Base-by-base conservation (phyloP, 2,888 invertebrate genomes). In the Coenonympha arcania region DNA sequence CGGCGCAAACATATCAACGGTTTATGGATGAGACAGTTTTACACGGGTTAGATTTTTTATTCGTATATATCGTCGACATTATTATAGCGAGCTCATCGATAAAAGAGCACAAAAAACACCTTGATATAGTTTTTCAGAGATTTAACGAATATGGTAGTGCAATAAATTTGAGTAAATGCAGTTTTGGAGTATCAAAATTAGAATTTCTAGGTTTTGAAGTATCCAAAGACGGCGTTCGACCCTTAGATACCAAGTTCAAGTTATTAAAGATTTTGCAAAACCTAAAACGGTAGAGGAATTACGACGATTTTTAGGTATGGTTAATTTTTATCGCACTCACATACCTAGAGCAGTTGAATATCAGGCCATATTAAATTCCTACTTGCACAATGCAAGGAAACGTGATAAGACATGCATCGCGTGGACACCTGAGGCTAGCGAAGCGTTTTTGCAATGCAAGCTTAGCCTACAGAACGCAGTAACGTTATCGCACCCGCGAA, bases 201-300 rank as follows among this genome's bases (percentile, higher is more conserved):
- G 34, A 52, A 2, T 61, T 61, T 47, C 33, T 61, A 6, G 61
- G 59, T 0, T 57, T 44, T 16, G 26, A 37, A 15, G 52, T 59
- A 1, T 36, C 55, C 0, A 31, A 6, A n/a, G 19, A 51, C 2
- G 56, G 56, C 1, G 39, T 56, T 3, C 8, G 20, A 1, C 43
- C 53, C 3, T 30, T 47, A 6, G 15, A 41, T 1, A 34, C 19
- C 4, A 33, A 34, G 20, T 45, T 3, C 6, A 45, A 9, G 40
- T 34, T 0, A 45, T 45, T 4, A 9, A n/a, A n/a, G 8, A 33
- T 1, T 50, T 26, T 40, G 19, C 44, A 0, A 50, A 18, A 31
- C 40, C 45, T 2, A 37, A 24, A n/a, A 41, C 41, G 4, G 33
- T 48, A 6, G 48, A 34, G 4, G 40, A 57, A 6, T 16, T 57